A percentile compares a stretch with the other conserved stretches of the same genome.
These are phyloP conservation scores for Dendrolimus pini DNA, from an alignment of 2,888 invertebrate genomes.

Conservation along the genomic window DNA sequence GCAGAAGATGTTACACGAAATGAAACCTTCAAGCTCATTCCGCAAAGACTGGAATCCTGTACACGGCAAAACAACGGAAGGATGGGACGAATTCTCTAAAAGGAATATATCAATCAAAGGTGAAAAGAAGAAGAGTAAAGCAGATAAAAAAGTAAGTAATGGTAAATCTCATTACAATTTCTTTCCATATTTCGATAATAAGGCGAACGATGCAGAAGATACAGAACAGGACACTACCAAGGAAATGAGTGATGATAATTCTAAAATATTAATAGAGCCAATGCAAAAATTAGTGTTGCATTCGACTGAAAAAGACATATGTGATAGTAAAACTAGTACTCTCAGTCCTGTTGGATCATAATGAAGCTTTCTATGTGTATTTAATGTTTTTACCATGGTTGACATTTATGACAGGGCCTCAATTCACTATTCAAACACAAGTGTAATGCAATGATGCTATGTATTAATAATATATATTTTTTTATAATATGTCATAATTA, in stretches of 20 bases:
- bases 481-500: no score
- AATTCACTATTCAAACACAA: not conserved
- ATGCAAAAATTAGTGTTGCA: slow-evolving; percentile 72
- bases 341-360: slow-evolving; percentile 69
- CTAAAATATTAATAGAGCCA: slow-evolving; percentile 70
- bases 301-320: slow-evolving; percentile 73
- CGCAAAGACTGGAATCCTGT: slow-evolving; percentile 56
- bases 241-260: slow-evolving; percentile 45
- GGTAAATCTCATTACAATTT: slow-evolving; percentile 64
- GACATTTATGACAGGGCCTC: slow-evolving; percentile 12
- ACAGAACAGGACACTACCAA: slow-evolving; percentile 14
- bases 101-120: slow-evolving; percentile 57
- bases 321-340: slow-evolving; percentile 72
- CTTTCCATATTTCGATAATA: slow-evolving; percentile 69
- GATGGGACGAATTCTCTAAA: slow-evolving; percentile 65
- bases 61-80: slow-evolving; percentile 48
- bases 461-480: no score
- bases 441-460: no score
- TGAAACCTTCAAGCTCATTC: slow-evolving; percentile 63
- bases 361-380: slow-evolving; percentile 47
- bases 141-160: slow-evolving; percentile 53
- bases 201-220: slow-evolving; percentile 23
- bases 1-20: slow-evolving; percentile 57
- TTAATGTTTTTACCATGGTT: slow-evolving; percentile 45
- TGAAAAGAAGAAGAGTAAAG: slow-evolving; percentile 42